Conservation (phyloP, 2,113 vertebrate genomes). For the Oreochromis spilurus region DNA sequence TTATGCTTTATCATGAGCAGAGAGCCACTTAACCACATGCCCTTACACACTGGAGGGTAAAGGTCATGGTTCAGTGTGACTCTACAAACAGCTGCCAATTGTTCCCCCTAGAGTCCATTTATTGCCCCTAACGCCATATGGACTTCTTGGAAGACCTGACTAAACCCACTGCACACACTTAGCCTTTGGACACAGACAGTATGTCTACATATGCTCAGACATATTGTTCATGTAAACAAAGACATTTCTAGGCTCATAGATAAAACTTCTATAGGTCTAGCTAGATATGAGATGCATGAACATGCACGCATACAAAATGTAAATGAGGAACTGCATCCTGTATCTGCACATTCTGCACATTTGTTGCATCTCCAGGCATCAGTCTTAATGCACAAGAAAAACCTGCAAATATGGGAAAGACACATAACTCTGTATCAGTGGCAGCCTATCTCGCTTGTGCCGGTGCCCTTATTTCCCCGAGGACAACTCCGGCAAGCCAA, state of each 20-base stretch:
- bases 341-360: background rate
- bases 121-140: slow-evolving; percentile 40
- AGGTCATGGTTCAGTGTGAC: background rate
- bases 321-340: background rate
- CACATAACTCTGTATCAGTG: slow-evolving; percentile 20
- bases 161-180: slow-evolving; percentile 9
- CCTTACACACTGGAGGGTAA: background rate
- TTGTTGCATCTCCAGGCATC: background rate
- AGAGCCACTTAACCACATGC: background rate
- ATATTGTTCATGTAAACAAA: background rate
- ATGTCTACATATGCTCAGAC: background rate
- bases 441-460: slow-evolving; percentile 25
- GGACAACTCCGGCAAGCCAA: slow-evolving; percentile 51
- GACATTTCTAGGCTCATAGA: background rate
- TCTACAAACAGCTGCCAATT: slow-evolving; percentile 26
- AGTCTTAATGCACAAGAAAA: background rate
- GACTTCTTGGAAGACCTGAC: slow-evolving; percentile 11
- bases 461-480: slow-evolving; percentile 64
- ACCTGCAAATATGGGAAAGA: slow-evolving; percentile 1
- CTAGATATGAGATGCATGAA: background rate
- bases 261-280: background rate
- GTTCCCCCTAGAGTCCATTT: slow-evolving; percentile 26
- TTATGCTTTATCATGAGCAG: background rate
- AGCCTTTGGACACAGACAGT: background rate
- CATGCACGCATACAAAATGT: background rate